Conservation (phyloP, 2,113 vertebrate species). For the Origma solitaria region DNA sequence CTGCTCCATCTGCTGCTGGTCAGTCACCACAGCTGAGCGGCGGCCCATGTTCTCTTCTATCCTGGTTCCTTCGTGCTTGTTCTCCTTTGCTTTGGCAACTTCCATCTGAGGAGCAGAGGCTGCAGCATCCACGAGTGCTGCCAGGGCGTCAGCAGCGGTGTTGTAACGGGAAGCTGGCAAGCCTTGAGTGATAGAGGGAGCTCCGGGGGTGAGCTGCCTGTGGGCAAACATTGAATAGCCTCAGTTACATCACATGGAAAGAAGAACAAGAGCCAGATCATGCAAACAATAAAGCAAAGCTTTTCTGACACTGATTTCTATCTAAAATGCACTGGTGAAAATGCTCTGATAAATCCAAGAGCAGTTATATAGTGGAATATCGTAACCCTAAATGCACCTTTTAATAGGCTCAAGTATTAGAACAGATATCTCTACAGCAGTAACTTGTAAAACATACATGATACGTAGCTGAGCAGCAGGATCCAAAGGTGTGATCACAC, state of each 20-base stretch:
- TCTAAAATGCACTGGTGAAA: neutral
- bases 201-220: constrained; percentile 77
- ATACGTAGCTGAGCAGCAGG: constrained; percentile 78
- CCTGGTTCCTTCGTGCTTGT: constrained; percentile 81
- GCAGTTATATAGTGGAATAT: neutral
- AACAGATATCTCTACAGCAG: neutral
- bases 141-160: constrained; percentile 92
- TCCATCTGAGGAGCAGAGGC: constrained; percentile 95
- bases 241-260: neutral
- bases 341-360: neutral
- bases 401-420: neutral
- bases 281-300: neutral
- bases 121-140: constrained; percentile 92
- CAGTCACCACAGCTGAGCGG: constrained; percentile 76
- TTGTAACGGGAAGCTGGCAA: constrained; percentile 86
- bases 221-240: constrained; percentile 11
- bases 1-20: constrained; percentile 77
- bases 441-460: constrained; percentile 78
- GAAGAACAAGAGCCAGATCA: neutral
- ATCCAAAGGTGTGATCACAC: constrained; percentile 90
- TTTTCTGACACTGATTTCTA: neutral
- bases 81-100: constrained; percentile 88
- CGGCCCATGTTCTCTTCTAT: constrained; percentile 83
- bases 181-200: constrained; percentile 77
- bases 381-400: neutral